Evolutionary conservation across 2,888 invertebrate species (phyloP).

Genomic region (Litoditis marina): DNA sequence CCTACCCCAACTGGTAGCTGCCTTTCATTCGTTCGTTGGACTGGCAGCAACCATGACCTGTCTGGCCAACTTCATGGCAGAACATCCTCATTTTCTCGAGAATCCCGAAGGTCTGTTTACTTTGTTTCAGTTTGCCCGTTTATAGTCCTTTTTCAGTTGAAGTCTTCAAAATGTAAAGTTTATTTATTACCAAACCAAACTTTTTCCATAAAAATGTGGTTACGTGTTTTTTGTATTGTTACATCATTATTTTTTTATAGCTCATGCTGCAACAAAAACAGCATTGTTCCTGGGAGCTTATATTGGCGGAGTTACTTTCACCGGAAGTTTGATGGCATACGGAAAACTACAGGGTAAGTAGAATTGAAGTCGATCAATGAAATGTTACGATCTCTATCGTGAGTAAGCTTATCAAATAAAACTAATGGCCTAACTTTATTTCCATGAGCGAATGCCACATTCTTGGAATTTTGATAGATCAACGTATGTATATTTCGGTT

Average conservation of each 20-base stretch:
- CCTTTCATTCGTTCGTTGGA: constrained; percentile 80
- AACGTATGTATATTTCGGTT: too few species aligned
- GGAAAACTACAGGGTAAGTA: constrained; percentile 76
- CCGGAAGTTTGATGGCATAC: constrained; percentile 82
- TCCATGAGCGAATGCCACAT: too few species aligned
- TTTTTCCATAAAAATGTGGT: too few species aligned
- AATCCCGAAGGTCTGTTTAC: constrained; percentile 70
- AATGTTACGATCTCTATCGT: too few species aligned
- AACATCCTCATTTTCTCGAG: constrained; percentile 77
- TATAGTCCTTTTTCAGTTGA: too few species aligned
- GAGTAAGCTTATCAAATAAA: too few species aligned
- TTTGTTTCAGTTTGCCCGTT: too few species aligned
- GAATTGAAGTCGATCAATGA: too few species aligned
- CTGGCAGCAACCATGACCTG: constrained; percentile 84
- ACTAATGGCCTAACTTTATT: too few species aligned
- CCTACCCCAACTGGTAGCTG: constrained; percentile 83
- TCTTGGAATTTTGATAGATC: too few species aligned
- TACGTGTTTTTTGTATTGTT: not conserved
- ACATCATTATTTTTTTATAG: constrained; percentile 14
- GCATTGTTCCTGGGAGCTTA: constrained; percentile 82
- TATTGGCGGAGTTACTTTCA: constrained; percentile 85
- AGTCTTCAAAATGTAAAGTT: too few species aligned
- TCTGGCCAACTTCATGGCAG: constrained; percentile 78
- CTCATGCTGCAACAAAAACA: constrained; percentile 74
- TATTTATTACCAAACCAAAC: too few species aligned